Percentiles rank a stretch among this genome's conserved stretches.
phyloP scores from a whole-genome alignment of 1,140 invertebrate species.

The Papilio dardanus region DNA sequence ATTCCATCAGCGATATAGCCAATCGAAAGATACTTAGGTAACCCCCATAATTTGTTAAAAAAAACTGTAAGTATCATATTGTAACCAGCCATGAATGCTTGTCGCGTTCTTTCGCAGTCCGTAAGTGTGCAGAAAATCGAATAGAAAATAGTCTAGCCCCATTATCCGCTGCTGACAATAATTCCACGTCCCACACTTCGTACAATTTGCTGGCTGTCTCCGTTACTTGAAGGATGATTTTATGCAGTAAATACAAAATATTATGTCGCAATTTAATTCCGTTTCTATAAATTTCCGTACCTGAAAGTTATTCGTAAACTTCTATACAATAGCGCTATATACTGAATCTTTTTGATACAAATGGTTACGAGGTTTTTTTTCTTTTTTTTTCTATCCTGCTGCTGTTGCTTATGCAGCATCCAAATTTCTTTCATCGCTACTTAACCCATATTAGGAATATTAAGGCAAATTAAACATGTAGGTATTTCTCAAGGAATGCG shows the following conservation, averaged over 20 bases:
- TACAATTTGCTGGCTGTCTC: slow-evolving; percentile 38
- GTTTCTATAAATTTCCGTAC: background rate
- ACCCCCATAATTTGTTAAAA: no score
- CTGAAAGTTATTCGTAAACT: background rate
- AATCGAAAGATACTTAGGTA: no score
- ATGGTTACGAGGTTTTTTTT: no score
- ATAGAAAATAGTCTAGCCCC: slow-evolving; percentile 30
- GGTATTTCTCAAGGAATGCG: background rate
- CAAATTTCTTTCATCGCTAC: background rate
- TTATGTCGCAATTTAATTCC: background rate
- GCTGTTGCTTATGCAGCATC: no score
- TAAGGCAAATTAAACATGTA: no score
- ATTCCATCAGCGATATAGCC: no score
- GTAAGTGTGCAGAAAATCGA: background rate
- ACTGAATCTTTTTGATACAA: no score
- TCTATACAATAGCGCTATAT: background rate
- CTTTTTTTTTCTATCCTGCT: no score
- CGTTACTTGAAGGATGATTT: slow-evolving; percentile 18
- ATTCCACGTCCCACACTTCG: slow-evolving; percentile 35
- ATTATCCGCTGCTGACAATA: slow-evolving; percentile 37
- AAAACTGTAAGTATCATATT: no score
- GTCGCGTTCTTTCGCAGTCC: background rate
- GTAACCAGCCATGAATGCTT: no score
- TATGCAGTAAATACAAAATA: slow-evolving; percentile 11
- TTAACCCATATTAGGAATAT: no score